phyloP scores from a whole-genome alignment of 2,113 vertebrate species.

The Scomber japonicus region DNA sequence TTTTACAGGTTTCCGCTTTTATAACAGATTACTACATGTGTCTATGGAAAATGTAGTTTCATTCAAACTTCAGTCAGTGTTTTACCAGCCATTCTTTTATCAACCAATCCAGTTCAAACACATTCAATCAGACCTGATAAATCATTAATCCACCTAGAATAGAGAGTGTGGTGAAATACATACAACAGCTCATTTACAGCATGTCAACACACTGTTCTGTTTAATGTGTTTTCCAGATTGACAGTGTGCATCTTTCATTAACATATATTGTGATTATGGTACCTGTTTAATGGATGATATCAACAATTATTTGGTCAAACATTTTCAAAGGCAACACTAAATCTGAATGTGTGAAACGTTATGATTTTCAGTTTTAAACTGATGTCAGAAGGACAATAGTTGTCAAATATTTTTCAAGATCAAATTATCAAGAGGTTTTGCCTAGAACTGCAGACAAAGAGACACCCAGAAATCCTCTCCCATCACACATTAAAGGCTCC shows the following conservation, averaged over 20 bases:
- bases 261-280: neutral
- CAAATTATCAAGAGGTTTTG: too few species aligned
- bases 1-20: constrained; percentile 52
- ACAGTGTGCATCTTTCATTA: too few species aligned
- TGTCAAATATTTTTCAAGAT: neutral
- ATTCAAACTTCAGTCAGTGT: neutral
- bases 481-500: neutral
- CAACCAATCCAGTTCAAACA: neutral
- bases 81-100: neutral
- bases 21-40: constrained; percentile 21
- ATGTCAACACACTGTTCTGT: too few species aligned
- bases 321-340: neutral
- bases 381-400: neutral
- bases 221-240: too few species aligned
- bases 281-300: neutral
- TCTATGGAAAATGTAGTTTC: constrained; percentile 32
- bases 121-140: neutral
- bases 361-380: neutral
- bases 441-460: neutral
- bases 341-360: neutral
- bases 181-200: too few species aligned
- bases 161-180: neutral
- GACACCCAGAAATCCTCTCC: neutral
- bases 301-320: constrained; percentile 8
- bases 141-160: neutral